Conservation (phyloP, 1,140 invertebrate species). For the Lepidurus couesii region DNA sequence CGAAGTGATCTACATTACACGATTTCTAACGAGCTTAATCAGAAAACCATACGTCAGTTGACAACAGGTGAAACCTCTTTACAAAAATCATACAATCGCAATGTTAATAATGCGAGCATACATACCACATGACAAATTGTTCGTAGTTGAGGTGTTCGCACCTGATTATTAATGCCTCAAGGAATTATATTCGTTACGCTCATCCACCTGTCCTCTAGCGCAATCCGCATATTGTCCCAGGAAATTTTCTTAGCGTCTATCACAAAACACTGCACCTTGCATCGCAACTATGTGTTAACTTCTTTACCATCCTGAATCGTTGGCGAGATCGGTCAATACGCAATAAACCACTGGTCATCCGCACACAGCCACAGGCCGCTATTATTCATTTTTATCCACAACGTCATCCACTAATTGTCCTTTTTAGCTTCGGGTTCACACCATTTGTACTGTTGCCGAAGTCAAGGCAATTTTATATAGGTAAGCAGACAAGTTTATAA, state of each 20-base stretch:
- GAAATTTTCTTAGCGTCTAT: background rate
- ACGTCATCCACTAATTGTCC: background rate
- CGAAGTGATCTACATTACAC: background rate
- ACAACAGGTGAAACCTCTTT: background rate
- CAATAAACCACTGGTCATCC: background rate
- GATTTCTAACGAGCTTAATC: background rate
- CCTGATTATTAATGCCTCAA: constrained; percentile 19
- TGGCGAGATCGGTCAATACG: constrained; percentile 2
- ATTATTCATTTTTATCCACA: background rate
- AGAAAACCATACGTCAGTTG: background rate
- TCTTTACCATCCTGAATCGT: background rate
- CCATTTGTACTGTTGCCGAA: constrained; percentile 2
- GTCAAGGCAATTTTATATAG: background rate
- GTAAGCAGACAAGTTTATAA: background rate
- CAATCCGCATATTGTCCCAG: background rate
- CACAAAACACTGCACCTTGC: constrained; percentile 14
- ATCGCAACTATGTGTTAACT: background rate
- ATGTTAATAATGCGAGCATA: background rate
- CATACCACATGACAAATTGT: constrained; percentile 9
- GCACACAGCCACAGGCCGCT: background rate
- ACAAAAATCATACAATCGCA: background rate
- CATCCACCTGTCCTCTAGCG: background rate
- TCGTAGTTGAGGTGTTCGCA: constrained; percentile 15
- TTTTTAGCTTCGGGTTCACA: background rate
- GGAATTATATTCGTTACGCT: background rate